Evolutionary conservation across 2,113 vertebrate genomes (phyloP), one percentile per base, ranked within the genome.

Genomic region (Oryzias curvinotus): DNA sequence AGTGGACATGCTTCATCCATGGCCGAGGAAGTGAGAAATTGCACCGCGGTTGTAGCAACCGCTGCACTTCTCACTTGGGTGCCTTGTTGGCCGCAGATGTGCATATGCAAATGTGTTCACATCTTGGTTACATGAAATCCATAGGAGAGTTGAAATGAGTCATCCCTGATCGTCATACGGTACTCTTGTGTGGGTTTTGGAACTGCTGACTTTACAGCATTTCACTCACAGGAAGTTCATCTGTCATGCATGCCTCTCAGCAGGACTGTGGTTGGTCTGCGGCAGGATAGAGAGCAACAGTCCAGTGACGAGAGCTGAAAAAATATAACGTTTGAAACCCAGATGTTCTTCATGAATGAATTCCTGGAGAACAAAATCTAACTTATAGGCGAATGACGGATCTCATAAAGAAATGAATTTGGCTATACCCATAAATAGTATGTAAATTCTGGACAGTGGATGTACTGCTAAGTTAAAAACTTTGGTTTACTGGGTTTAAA

Each of bases 81-180:
- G 1, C n/a, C 26, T 7, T 62, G 57, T 52, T 17, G 19, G 28
- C 15, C 56, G 50, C 50, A 36, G 36, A 45, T 57, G 51, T 46
- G 26, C 15, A 8, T 1, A 43, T 56, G 44, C 49, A 18, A 58
- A n/a, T 62, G 17, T 63, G 25, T 15, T 64, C 36, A 50, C 18
- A 8, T 61, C 62, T 42, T 58, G 7, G 54, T 67, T 71, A 46
- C 5, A 68, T 54, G 47, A 74, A 82, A 84, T 78, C 64, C 56
- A 65, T 68, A 25, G 43, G 18, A 12, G 71, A 77, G 66, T 67
- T 61, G 70, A 69, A 57, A 62, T 85, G 84, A 87, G 81, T 88
- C 88, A 86, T 58, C 58, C 7, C 47, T 28, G 64, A 73, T 69
- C 75, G 64, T 84, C 71, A 63, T 57, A 62, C 50, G 58, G 28